These are phyloP conservation scores for Synergus itoensis DNA, from an alignment of 2,888 invertebrate species.

Conservation along the genomic window DNA sequence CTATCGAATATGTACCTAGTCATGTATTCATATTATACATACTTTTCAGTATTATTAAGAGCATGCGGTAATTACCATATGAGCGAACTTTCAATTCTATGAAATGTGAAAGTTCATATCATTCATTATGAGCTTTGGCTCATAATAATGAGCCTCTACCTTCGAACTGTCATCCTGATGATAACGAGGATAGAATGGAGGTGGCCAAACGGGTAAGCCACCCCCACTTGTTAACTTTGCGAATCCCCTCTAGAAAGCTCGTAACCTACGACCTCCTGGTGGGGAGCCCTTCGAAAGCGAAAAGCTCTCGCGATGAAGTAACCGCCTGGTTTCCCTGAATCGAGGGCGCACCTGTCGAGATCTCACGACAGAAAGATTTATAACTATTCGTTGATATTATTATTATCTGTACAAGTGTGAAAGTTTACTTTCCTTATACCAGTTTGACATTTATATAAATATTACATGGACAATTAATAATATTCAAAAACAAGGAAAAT, in stretches of 20 bases:
- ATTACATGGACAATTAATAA: too few species aligned
- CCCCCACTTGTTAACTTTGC: constrained; percentile 64
- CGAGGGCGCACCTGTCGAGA: constrained; percentile 65
- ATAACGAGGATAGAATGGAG: constrained; percentile 69
- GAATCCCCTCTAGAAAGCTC: constrained; percentile 59
- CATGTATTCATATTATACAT: too few species aligned
- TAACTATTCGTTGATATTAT: too few species aligned
- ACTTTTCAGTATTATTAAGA: too few species aligned
- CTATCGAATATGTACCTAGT: too few species aligned
- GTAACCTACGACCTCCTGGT: constrained; percentile 48
- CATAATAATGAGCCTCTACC: constrained; percentile 63
- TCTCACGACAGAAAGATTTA: constrained; percentile 43
- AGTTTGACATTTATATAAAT: background rate
- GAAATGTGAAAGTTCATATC: too few species aligned
- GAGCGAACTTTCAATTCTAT: too few species aligned
- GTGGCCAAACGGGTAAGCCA: constrained; percentile 69
- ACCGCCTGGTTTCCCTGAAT: constrained; percentile 65
- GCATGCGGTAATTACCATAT: too few species aligned
- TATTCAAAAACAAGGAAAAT: too few species aligned
- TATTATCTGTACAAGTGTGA: too few species aligned
- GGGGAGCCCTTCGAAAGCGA: constrained; percentile 50
- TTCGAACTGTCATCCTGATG: constrained; percentile 71
- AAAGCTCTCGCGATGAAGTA: constrained; percentile 67
- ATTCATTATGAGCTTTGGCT: background rate
- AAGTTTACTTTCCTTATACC: background rate